phyloP scores from a whole-genome alignment of 2,888 invertebrate genomes.

The Hanleya hanleyi region DNA sequence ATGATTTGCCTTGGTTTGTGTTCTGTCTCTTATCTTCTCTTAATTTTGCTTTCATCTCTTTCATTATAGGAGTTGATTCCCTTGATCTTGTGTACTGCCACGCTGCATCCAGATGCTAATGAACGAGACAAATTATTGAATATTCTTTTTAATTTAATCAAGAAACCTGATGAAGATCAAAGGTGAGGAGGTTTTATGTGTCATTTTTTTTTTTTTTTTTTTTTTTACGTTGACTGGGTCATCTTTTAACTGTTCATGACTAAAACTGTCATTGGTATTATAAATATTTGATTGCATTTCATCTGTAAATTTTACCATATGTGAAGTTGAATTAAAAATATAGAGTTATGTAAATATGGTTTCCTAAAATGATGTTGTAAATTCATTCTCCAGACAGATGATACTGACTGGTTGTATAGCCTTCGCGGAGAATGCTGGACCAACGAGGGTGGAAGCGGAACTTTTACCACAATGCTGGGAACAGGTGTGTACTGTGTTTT shows the following conservation, averaged over 20 bases:
- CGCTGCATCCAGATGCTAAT: slow-evolving; percentile 77
- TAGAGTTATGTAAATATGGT: no score
- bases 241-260: no score
- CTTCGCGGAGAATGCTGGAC: slow-evolving; percentile 74
- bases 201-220: no score
- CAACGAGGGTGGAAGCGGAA: slow-evolving; percentile 79
- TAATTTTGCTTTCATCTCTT: no score
- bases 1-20: no score
- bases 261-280: no score
- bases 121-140: slow-evolving; percentile 80
- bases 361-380: neutral
- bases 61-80: slow-evolving; percentile 79
- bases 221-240: no score
- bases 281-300: no score
- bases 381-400: slow-evolving; percentile 66
- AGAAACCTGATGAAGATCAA: slow-evolving; percentile 81
- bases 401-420: slow-evolving; percentile 74
- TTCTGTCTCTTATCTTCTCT: no score
- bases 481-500: slow-evolving; percentile 75
- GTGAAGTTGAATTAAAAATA: no score
- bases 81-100: slow-evolving; percentile 79
- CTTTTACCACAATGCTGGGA: slow-evolving; percentile 84
- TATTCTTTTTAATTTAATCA: slow-evolving; percentile 82
- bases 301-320: no score
- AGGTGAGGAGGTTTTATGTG: no score